These are phyloP conservation scores for Adelphocoris suturalis DNA, from an alignment of 2,888 invertebrate genomes.

Conservation along the genomic window DNA sequence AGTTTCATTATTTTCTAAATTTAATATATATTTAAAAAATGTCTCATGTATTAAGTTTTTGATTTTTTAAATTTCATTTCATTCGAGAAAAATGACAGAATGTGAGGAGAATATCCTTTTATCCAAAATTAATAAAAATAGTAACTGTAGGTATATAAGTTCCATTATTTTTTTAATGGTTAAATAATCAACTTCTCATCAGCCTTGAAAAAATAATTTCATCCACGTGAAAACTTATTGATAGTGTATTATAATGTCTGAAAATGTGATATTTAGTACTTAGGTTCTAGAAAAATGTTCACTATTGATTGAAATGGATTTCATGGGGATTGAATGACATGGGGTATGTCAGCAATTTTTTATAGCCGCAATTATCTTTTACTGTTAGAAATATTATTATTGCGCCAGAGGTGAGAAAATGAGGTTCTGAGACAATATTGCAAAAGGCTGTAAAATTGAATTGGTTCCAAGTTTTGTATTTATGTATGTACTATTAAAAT, in stretches of 20 bases:
- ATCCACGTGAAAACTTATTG: background rate
- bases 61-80: no score
- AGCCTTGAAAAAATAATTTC: background rate
- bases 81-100: no score
- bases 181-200: background rate
- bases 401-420: background rate
- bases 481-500: background rate
- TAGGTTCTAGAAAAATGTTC: background rate
- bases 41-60: no score
- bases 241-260: background rate
- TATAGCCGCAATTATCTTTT: background rate
- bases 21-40: no score
- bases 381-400: background rate
- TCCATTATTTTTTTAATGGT: background rate
- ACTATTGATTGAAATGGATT: background rate
- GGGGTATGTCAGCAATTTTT: background rate
- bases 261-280: background rate
- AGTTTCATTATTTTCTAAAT: no score
- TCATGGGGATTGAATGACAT: background rate
- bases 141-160: background rate
- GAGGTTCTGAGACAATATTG: slow-evolving; percentile 5
- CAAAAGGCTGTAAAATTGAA: background rate
- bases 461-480: background rate
- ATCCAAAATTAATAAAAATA: background rate
- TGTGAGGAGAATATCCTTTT: no score